phyloP scores from a whole-genome alignment of 1,140 invertebrate genomes.

The Drosophila gunungcola region DNA sequence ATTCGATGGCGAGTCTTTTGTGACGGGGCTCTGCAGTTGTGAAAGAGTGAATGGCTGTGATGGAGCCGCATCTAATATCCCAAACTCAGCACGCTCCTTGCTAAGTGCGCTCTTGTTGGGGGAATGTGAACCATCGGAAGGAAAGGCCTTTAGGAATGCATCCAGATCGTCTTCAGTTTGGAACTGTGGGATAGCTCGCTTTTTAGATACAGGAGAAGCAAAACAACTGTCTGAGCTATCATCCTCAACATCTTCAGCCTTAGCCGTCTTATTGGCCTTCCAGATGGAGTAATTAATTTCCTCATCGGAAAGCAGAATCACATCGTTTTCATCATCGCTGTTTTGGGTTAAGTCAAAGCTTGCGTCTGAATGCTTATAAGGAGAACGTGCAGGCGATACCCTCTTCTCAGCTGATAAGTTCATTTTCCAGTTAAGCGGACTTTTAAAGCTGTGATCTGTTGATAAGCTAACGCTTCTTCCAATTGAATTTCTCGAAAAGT shows the following conservation, averaged over 20 bases:
- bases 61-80: constrained; percentile 66
- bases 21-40: constrained; percentile 22
- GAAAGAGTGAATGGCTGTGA: constrained; percentile 59
- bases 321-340: constrained; percentile 41
- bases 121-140: constrained; percentile 21
- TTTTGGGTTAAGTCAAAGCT: constrained; percentile 67
- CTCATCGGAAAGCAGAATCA: constrained; percentile 74
- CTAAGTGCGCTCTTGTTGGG: constrained; percentile 61
- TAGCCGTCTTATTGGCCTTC: constrained; percentile 64
- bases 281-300: constrained; percentile 84
- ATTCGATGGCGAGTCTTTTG: neutral
- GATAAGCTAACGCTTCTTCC: constrained; percentile 42
- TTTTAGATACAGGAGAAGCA: constrained; percentile 17
- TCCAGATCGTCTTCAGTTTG: constrained; percentile 58
- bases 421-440: constrained; percentile 31
- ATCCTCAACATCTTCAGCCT: neutral
- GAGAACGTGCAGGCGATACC: neutral
- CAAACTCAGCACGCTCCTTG: constrained; percentile 75
- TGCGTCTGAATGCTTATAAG: constrained; percentile 22
- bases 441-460: constrained; percentile 50
- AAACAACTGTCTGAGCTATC: constrained; percentile 14
- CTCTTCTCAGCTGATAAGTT: constrained; percentile 17
- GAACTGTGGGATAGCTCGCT: constrained; percentile 39
- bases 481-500: constrained; percentile 26
- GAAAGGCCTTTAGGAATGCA: constrained; percentile 21